Conservation (phyloP, 2,113 vertebrate species). For the Siniperca knerii region DNA sequence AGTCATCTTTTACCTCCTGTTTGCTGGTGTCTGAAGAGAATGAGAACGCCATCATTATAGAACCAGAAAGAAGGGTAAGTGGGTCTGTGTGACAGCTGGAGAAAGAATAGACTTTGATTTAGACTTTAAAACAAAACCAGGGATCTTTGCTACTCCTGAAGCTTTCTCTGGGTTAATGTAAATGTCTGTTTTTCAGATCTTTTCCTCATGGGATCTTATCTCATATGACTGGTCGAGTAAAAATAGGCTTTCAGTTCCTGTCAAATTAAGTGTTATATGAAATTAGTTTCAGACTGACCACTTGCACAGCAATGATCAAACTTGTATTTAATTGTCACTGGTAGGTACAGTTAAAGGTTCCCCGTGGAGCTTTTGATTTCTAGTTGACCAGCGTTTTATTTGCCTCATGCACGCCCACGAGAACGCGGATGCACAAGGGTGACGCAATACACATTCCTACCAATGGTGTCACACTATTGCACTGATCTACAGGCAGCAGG, state of each 20-base stretch:
- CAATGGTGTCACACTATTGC: neutral
- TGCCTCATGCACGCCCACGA: neutral
- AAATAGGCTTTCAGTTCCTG: neutral
- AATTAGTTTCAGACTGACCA: neutral
- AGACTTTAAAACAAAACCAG: neutral
- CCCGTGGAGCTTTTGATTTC: neutral
- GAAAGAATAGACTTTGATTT: neutral
- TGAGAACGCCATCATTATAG: constrained; percentile 90
- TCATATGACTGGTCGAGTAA: neutral
- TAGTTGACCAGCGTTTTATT: neutral
- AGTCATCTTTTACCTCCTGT: constrained; percentile 93
- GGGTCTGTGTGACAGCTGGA: neutral
- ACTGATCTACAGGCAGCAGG: neutral
- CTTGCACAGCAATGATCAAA: neutral
- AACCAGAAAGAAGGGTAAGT: constrained; percentile 88
- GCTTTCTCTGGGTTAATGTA: neutral
- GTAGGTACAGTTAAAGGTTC: neutral
- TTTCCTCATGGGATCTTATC: neutral
- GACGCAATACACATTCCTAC: neutral
- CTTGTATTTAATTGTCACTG: too few species aligned
- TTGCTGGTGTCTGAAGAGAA: constrained; percentile 95
- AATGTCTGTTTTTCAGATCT: neutral
- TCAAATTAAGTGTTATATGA: neutral
- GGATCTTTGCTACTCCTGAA: neutral
- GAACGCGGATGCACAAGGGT: neutral